Conservation (phyloP, 2,888 invertebrate species). For the Peribatodes rhomboidaria region DNA sequence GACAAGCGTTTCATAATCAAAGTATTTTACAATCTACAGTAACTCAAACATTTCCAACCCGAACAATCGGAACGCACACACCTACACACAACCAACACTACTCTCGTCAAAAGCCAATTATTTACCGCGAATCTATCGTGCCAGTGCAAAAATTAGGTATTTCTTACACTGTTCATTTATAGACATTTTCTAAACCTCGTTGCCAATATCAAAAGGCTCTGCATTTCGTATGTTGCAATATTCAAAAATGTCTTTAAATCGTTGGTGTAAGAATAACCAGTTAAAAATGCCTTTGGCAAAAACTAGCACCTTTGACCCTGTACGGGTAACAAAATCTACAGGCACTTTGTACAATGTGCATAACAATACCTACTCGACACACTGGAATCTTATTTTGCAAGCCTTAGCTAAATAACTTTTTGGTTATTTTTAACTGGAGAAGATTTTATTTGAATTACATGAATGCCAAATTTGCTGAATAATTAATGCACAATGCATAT, state of each 20-base stretch:
- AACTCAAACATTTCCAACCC: slow-evolving; percentile 10
- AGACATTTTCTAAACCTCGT: slow-evolving; percentile 2
- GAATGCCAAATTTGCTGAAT: neutral
- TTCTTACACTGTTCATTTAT: neutral
- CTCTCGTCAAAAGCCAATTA: slow-evolving; percentile 54
- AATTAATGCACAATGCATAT: neutral
- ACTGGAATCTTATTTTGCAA: neutral
- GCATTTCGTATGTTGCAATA: too few relatives aligned
- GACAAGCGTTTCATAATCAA: slow-evolving; percentile 79
- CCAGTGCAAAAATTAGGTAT: slow-evolving; percentile 30
- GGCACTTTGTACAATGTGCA: slow-evolving; percentile 31
- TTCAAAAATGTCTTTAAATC: neutral
- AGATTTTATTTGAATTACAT: neutral
- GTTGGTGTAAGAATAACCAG: slow-evolving; percentile 5
- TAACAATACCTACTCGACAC: slow-evolving; percentile 16
- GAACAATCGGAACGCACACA: slow-evolving; percentile 45
- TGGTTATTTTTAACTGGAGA: neutral
- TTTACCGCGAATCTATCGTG: slow-evolving; percentile 48
- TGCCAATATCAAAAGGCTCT: neutral
- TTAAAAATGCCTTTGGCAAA: slow-evolving; percentile 41
- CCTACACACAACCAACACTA: slow-evolving; percentile 58
- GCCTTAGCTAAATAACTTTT: slow-evolving; percentile 4
- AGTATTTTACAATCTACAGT: slow-evolving; percentile 52
- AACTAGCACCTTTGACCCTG: slow-evolving; percentile 38
- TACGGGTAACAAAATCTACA: slow-evolving; percentile 34